A percentile compares a stretch with the other conserved stretches of the same genome.
Conservation (phyloP, 1,140 invertebrate species). For the Ostrea denselamellosa region DNA sequence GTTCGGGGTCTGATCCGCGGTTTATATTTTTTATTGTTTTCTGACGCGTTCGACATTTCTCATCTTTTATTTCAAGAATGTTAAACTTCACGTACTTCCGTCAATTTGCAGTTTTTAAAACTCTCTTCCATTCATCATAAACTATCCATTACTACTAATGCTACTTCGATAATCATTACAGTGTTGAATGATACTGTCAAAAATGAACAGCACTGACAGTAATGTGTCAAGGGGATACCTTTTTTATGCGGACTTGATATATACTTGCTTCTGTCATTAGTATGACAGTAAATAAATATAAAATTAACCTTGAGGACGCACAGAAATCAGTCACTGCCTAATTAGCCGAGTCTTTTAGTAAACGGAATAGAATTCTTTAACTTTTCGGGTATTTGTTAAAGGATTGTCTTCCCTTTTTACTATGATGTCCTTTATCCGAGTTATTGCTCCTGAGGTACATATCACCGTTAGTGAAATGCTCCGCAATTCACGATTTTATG, state of each 20-base stretch:
- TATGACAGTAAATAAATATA: conserved; percentile 35
- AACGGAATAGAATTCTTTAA: neutral
- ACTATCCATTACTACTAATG: conserved; percentile 26
- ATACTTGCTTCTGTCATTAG: conserved; percentile 19
- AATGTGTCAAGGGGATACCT: neutral
- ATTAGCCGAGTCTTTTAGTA: neutral
- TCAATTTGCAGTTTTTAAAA: neutral
- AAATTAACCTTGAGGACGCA: neutral
- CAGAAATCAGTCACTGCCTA: conserved; percentile 20
- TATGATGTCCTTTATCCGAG: neutral
- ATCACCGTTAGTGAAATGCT: neutral
- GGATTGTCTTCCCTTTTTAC: neutral
- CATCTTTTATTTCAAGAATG: neutral
- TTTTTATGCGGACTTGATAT: neutral
- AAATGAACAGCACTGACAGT: neutral
- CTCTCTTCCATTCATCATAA: neutral
- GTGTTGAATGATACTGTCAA: conserved; percentile 17
- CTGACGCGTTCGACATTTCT: neutral
- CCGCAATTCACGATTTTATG: neutral
- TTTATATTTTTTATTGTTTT: conserved; percentile 21
- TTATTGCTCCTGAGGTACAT: neutral
- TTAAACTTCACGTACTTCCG: conserved; percentile 9
- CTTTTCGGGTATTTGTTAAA: neutral
- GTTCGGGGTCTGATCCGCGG: neutral
- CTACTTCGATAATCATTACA: neutral